Percentiles rank a stretch among this genome's conserved stretches.
phyloP scores from a whole-genome alignment of 1,140 invertebrate species.

The Thalassaphorura encarpata region DNA sequence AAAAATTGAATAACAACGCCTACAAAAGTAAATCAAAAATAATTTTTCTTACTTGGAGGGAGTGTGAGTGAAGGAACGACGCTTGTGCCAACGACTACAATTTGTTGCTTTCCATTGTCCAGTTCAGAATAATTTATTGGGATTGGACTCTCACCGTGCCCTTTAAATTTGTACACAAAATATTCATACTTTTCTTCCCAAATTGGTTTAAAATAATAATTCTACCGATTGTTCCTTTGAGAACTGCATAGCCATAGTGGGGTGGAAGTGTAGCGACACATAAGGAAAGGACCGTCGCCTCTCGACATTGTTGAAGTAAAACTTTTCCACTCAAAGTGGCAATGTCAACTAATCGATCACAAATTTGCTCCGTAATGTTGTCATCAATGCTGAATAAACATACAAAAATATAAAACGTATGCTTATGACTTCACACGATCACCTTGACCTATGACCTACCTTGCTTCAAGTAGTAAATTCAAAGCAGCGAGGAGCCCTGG shows the following conservation, averaged over 20 bases:
- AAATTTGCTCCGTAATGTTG: conserved; percentile 42
- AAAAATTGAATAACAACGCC: background rate
- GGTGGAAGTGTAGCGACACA: conserved; percentile 91
- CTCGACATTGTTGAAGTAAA: conserved; percentile 27
- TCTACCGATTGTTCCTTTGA: conserved; percentile 44
- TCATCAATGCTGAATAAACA: conserved; percentile 69
- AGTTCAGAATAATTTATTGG: conserved; percentile 29
- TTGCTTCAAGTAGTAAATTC: conserved; percentile 84
- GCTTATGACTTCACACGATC: background rate
- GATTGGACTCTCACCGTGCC: conserved; percentile 30
- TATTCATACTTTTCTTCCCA: background rate
- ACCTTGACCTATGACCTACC: conserved; percentile 39
- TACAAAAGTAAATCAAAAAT: conserved; percentile 5
- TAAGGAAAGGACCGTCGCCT: conserved; percentile 47
- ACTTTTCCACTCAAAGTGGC: conserved; percentile 30
- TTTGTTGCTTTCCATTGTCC: conserved; percentile 54
- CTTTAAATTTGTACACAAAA: background rate
- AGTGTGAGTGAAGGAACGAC: conserved; percentile 63
- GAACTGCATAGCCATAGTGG: conserved; percentile 82
- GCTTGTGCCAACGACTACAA: conserved; percentile 80
- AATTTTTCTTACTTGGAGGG: conserved; percentile 49
- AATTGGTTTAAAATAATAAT: background rate
- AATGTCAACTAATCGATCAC: conserved; percentile 29
- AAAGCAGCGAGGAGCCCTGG: conserved; percentile 83
- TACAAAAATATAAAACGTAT: background rate